A percentile compares a stretch with the other conserved stretches of the same genome.
phyloP scores from a whole-genome alignment of 2,113 vertebrate species.

The Malurus alboscapulatus region DNA sequence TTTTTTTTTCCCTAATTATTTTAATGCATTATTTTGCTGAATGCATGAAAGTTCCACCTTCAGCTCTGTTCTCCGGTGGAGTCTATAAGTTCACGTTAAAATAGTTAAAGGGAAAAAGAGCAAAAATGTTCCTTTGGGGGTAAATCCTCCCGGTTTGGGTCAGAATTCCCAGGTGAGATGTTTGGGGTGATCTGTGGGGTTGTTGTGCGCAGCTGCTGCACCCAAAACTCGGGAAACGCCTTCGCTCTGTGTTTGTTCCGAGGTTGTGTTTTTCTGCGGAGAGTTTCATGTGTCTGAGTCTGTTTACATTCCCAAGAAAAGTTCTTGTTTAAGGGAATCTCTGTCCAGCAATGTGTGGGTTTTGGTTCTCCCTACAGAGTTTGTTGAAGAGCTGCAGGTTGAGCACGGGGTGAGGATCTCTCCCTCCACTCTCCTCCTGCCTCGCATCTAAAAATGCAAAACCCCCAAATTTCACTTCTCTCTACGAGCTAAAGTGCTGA shows the following conservation, averaged over 20 bases:
- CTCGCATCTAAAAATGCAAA: neutral
- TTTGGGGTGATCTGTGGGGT: too few relatives aligned
- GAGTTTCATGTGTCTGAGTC: too few relatives aligned
- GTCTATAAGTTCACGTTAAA: fast-evolving
- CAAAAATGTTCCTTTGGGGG: neutral
- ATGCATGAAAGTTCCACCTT: neutral
- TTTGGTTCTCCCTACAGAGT: fast-evolving
- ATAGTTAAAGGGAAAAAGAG: neutral
- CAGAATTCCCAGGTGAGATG: too few relatives aligned
- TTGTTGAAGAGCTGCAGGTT: neutral
- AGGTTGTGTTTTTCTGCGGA: too few relatives aligned
- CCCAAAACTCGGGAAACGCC: too few relatives aligned
- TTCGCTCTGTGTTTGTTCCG: too few relatives aligned
- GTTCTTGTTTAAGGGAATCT: too few relatives aligned
- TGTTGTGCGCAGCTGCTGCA: too few relatives aligned
- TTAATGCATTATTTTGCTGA: neutral
- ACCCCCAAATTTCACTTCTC: neutral
- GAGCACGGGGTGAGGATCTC: neutral
- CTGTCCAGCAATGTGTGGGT: neutral
- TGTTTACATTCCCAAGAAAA: too few relatives aligned
- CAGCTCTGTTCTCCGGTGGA: neutral
- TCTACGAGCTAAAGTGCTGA: neutral
- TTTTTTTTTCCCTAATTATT: neutral
- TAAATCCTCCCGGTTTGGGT: too few relatives aligned
- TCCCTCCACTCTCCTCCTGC: neutral